Percentiles rank a stretch among this genome's conserved stretches.
phyloP scores from a whole-genome alignment of 2,797 vertebrate genomes.

The Pseudomugil gertrudae region DNA sequence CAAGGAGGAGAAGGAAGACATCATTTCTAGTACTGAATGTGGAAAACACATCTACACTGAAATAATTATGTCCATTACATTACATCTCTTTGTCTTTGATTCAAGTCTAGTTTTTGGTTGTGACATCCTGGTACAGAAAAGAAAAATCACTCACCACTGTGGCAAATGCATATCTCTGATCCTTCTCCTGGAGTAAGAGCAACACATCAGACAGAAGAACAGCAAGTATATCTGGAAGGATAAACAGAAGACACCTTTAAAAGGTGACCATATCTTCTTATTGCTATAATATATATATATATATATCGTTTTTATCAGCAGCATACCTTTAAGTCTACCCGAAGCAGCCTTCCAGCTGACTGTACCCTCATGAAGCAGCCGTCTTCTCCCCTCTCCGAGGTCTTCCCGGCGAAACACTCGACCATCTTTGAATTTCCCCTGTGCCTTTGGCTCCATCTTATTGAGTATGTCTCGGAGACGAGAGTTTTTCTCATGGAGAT shows the following conservation, averaged over 20 bases:
- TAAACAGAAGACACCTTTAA: conserved; percentile 6
- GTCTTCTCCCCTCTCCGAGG: conserved; percentile 79
- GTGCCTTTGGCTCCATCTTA: conserved; percentile 90
- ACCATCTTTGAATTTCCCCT: conserved; percentile 90
- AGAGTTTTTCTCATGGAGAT: conserved; percentile 87
- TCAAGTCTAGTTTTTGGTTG: not conserved
- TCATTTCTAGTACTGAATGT: not conserved
- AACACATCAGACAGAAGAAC: conserved; percentile 93
- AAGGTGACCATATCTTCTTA: no score
- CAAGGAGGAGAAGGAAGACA: not conserved
- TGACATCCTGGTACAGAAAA: not conserved
- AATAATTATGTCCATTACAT: not conserved
- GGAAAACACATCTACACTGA: not conserved
- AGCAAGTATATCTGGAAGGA: conserved; percentile 88
- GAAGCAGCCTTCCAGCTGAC: conserved; percentile 94
- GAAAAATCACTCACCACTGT: conserved; percentile 86
- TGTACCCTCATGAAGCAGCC: conserved; percentile 85
- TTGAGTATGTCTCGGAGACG: conserved; percentile 89
- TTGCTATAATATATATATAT: no score
- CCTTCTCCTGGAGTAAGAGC: conserved; percentile 94
- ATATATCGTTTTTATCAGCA: not conserved
- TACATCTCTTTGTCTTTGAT: not conserved
- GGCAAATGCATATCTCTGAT: conserved; percentile 93
- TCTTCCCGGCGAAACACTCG: conserved; percentile 90
- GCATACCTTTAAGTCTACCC: conserved; percentile 92